phyloP scores from a whole-genome alignment of 1,140 invertebrate species.

The Orius insidiosus region DNA sequence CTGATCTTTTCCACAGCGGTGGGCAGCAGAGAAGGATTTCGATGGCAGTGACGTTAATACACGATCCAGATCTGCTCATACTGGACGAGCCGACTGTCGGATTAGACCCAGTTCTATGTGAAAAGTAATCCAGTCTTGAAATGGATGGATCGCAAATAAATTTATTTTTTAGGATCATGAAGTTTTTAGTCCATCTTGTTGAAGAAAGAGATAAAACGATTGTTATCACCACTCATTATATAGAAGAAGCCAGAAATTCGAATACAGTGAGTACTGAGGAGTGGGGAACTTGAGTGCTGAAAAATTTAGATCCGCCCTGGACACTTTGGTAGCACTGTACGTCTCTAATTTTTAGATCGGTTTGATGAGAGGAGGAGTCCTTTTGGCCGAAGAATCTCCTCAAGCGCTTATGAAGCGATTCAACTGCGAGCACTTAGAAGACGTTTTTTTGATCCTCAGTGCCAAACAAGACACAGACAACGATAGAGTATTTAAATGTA shows the following conservation, averaged over 20 bases:
- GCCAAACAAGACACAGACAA: slow-evolving; percentile 18
- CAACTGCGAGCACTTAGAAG: slow-evolving; percentile 33
- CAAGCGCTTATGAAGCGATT: slow-evolving; percentile 29
- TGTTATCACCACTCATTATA: slow-evolving; percentile 89
- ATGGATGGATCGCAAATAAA: no score
- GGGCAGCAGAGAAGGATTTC: slow-evolving; percentile 36
- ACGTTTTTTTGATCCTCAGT: slow-evolving; percentile 38
- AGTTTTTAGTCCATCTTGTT: slow-evolving; percentile 60
- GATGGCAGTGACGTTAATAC: slow-evolving; percentile 33
- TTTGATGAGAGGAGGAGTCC: slow-evolving; percentile 37
- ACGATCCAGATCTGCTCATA: slow-evolving; percentile 35
- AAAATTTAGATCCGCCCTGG: no score
- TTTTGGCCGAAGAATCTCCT: slow-evolving; percentile 39
- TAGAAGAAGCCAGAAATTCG: slow-evolving; percentile 76
- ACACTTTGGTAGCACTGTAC: no score
- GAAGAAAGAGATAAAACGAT: slow-evolving; percentile 47
- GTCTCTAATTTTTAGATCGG: slow-evolving; percentile 35
- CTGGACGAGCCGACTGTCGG: slow-evolving; percentile 43
- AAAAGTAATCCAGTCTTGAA: slow-evolving; percentile 19
- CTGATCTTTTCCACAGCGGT: slow-evolving; percentile 28
- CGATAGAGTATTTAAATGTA: not conserved
- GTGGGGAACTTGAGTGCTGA: no score
- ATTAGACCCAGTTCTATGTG: slow-evolving; percentile 36
- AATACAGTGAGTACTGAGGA: slow-evolving; percentile 22
- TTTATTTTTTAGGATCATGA: slow-evolving; percentile 63